Evolutionary conservation across 1,140 invertebrate species (phyloP).

Genomic region (Antheraea pernyi): DNA sequence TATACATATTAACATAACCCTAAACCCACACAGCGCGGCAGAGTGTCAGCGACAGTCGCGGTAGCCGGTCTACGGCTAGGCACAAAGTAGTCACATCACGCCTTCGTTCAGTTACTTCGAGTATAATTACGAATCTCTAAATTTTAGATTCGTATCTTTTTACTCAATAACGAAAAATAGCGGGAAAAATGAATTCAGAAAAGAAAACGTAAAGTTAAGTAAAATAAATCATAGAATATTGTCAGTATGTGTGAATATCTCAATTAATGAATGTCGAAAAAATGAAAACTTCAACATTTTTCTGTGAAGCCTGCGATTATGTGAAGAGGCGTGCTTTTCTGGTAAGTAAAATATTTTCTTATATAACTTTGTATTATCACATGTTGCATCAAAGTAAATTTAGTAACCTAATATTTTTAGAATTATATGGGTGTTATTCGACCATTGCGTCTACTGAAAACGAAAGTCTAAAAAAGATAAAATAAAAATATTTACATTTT

Average conservation of each 20-base stretch:
- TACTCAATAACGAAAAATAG: slow-evolving; percentile 19
- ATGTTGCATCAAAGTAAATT: neutral
- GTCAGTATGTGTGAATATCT: neutral
- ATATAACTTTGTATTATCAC: neutral
- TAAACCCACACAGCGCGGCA: slow-evolving; percentile 7
- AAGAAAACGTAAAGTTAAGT: neutral
- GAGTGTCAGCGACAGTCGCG: slow-evolving; percentile 19
- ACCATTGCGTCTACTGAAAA: too few relatives aligned
- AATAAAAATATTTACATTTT: too few relatives aligned
- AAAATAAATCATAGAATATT: too few relatives aligned
- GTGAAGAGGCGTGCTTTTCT: slow-evolving; percentile 52
- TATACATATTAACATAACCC: neutral
- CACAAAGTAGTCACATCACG: slow-evolving; percentile 23
- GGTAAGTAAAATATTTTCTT: slow-evolving; percentile 41
- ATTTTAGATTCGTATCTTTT: neutral
- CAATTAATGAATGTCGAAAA: slow-evolving; percentile 1
- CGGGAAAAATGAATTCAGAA: slow-evolving; percentile 33
- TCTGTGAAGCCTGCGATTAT: slow-evolving; percentile 42
- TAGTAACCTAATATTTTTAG: neutral
- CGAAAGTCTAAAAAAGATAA: too few relatives aligned
- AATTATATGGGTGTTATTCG: too few relatives aligned
- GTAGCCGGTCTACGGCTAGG: neutral
- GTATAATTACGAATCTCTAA: slow-evolving; percentile 12
- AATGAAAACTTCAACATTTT: slow-evolving; percentile 40
- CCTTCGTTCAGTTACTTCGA: slow-evolving; percentile 24